Evolutionary conservation across 2,797 vertebrate genomes (phyloP).

Genomic region (Silurus aristotelis): DNA sequence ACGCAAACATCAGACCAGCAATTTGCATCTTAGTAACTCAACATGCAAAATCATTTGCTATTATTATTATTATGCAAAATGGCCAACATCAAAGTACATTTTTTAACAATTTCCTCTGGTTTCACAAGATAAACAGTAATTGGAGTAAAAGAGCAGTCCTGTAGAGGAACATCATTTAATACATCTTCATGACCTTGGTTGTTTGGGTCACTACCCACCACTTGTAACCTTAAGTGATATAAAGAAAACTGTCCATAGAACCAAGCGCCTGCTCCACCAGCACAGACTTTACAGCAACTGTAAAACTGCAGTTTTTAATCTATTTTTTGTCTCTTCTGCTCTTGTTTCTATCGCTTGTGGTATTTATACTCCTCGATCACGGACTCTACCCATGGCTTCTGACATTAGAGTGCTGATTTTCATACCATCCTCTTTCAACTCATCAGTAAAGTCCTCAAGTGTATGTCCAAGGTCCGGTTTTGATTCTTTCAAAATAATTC

Average conservation of each 20-base stretch:
- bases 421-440: background rate
- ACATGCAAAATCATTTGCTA: background rate
- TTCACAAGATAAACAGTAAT: background rate
- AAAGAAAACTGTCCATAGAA: background rate
- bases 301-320: background rate
- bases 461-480: background rate
- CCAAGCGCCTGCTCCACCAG: background rate
- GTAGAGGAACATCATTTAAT: background rate
- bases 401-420: background rate
- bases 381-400: background rate
- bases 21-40: background rate
- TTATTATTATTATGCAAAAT: too few relatives aligned
- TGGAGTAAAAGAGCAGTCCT: background rate
- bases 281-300: background rate
- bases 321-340: background rate
- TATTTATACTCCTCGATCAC: background rate
- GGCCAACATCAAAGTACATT: background rate
- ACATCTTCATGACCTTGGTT: background rate
- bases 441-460: background rate
- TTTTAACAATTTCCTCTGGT: background rate
- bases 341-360: background rate
- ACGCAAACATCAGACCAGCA: background rate
- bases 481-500: background rate
- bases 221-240: background rate
- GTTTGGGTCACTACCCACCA: background rate